Conservation (phyloP, 2,797 vertebrate genomes). For the Silurus lanzhouensis region DNA sequence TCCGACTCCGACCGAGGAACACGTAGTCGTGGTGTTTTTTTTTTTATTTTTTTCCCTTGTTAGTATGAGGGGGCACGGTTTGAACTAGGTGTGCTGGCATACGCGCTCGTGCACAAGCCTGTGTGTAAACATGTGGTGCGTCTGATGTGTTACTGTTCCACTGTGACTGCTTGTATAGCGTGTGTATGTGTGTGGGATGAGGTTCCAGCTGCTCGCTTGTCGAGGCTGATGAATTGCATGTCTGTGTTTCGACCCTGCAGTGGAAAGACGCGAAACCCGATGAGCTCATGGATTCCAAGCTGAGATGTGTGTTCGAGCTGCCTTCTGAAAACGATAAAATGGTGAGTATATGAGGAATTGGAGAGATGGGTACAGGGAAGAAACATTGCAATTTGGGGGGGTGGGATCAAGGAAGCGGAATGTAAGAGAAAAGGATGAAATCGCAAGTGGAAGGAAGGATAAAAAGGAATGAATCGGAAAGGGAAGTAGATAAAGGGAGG, state of each 20-base stretch:
- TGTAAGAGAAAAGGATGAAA: neutral
- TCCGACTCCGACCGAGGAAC: neutral
- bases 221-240: constrained; percentile 63
- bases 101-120: constrained; percentile 9
- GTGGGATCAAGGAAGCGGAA: neutral
- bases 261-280: constrained; percentile 99
- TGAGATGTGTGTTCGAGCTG: constrained; percentile 98
- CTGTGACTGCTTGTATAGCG: constrained; percentile 32
- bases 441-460: neutral
- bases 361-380: neutral
- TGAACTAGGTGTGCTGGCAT: constrained; percentile 14
- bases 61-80: neutral
- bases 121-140: constrained; percentile 20
- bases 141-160: constrained; percentile 29
- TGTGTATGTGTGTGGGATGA: constrained; percentile 32
- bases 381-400: no score
- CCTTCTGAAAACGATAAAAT: constrained; percentile 95
- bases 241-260: constrained; percentile 74
- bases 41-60: neutral
- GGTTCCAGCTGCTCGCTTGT: constrained; percentile 62
- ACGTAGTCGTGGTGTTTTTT: neutral
- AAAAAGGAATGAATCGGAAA: neutral
- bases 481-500: no score
- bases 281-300: constrained; percentile 99
- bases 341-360: constrained; percentile 79